Conservation (phyloP, 2,113 vertebrate species). For the Casuarius casuarius region DNA sequence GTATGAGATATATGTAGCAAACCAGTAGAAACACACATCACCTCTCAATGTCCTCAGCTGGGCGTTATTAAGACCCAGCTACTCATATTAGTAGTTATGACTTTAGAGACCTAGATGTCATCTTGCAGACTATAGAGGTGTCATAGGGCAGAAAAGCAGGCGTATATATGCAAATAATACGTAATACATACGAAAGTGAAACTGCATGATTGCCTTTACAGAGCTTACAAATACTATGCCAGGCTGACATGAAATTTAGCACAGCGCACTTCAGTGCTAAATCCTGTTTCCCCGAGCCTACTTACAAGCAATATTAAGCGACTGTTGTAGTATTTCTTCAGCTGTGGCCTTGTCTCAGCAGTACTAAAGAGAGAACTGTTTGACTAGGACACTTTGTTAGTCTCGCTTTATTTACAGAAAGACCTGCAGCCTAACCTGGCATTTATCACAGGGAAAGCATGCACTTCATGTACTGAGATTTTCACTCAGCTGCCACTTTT, state of each 20-base stretch:
- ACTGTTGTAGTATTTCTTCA: not conserved
- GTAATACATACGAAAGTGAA: not conserved
- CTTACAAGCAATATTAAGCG: no score
- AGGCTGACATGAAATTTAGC: not conserved
- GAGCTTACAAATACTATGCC: not conserved
- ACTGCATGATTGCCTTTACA: not conserved
- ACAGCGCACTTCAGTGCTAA: not conserved
- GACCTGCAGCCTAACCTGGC: fast-evolving
- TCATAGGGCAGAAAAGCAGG: not conserved
- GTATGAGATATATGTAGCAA: not conserved
- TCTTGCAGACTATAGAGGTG: not conserved
- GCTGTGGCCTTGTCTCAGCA: not conserved
- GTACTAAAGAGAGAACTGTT: not conserved
- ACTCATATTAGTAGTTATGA: not conserved
- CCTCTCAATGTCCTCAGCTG: not conserved
- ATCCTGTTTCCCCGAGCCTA: not conserved
- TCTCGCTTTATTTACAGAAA: not conserved
- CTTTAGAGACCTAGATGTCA: not conserved
- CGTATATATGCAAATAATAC: no score
- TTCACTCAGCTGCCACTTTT: not conserved
- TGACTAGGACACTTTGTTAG: not conserved
- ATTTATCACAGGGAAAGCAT: not conserved
- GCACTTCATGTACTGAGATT: fast-evolving
- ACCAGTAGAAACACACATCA: not conserved
- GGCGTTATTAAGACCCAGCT: not conserved